Evolutionary conservation across 1,140 invertebrate genomes (phyloP), one percentile per base, ranked within the genome.

Genomic region (Bradynema listronoti): DNA sequence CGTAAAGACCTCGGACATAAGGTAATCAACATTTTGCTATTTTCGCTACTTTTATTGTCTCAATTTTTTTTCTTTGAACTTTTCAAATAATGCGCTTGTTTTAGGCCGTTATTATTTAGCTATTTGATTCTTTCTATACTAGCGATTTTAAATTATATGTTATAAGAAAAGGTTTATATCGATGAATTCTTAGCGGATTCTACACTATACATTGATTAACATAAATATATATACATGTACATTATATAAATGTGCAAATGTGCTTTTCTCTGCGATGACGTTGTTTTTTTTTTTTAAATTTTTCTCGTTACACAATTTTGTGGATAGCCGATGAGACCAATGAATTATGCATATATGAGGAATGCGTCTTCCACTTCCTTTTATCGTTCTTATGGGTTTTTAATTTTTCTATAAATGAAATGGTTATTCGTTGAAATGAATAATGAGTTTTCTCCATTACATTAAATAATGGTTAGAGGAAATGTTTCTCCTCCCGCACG

Each of bases 1-100:
- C 24, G 56, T 66, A 36, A 61, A 45, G 11, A 71, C 66, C 19
- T 53, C 61, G 32, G 63, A 65, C 22, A 19, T 66, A 32, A 47
- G 57, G 64, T 70, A 30, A 66, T 22, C 25, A 22, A 24, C 4
- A 16, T 63, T 34, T 58, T 63, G 14, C 1, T 19, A 59, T 22
- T 11, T 42, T 30, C 6, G 59, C 34, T 62, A 9, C 5, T 22
- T 14, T 30, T 4, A 25, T n/a, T 9, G 16, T 34, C 30, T 29
- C 58, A 56, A 43, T 50, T 66, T 66, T 29, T 14, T 66, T 29
- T 43, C 29, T 1, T 5, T 25, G 22, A 30, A 27, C 11, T 25
- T 14, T 24, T 16, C 24, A 33, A 56, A 46, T 64, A 52, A 36
- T 43, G 22, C 27, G 11, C 33, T 67, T 61, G 11, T 24, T 68